Percentiles rank a stretch among this genome's conserved stretches.
Conservation (phyloP, 2,113 vertebrate genomes). For the Chaetodon trifascialis region DNA sequence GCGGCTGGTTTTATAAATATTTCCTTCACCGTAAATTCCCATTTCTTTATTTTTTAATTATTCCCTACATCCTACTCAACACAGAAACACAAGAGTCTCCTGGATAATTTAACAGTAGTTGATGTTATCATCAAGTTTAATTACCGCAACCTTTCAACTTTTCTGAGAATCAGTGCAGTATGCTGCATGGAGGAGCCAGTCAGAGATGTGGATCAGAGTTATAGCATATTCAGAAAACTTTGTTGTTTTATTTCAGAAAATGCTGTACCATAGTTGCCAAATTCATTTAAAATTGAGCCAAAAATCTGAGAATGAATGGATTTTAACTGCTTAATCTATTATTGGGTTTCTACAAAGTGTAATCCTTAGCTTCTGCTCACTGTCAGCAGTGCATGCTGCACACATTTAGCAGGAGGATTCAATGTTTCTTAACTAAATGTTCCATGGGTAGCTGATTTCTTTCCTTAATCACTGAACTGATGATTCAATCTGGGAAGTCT, state of each 20-base stretch:
- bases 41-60: neutral
- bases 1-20: neutral
- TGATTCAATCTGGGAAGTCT: neutral
- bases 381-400: neutral
- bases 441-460: neutral
- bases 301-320: neutral
- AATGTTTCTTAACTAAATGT: neutral
- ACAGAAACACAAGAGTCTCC: neutral
- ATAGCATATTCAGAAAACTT: neutral
- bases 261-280: neutral
- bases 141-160: no score
- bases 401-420: neutral
- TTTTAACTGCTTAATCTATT: neutral
- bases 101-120: neutral
- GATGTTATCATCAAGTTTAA: neutral
- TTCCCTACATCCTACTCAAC: neutral
- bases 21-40: neutral
- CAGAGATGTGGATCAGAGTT: neutral
- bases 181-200: no score
- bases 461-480: neutral
- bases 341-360: neutral
- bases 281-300: neutral
- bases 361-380: neutral
- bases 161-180: neutral
- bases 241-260: neutral